A percentile compares a stretch with the other conserved stretches of the same genome.
Conservation (phyloP, 2,113 vertebrate species). For the Callipepla squamata region DNA sequence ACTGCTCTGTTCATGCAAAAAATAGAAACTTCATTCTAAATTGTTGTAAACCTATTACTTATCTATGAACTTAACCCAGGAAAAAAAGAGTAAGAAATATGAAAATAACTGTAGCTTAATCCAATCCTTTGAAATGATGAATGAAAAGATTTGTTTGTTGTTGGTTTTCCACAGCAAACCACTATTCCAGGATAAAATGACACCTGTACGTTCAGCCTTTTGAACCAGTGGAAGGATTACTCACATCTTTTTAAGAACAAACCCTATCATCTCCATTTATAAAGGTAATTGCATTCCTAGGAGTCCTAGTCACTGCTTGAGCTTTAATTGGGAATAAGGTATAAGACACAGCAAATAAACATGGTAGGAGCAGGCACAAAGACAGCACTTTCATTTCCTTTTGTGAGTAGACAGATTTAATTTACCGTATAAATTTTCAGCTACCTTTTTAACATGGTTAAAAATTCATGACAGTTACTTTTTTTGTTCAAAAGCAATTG, state of each 20-base stretch:
- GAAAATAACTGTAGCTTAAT: slow-evolving; percentile 47
- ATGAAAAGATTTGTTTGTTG: not conserved
- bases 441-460: not conserved
- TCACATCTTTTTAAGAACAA: slow-evolving; percentile 41
- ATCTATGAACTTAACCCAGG: slow-evolving; percentile 37
- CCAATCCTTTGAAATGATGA: slow-evolving; percentile 14
- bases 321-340: slow-evolving; percentile 27
- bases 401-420: slow-evolving; percentile 17
- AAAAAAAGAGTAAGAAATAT: slow-evolving; percentile 29
- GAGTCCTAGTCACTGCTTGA: not conserved
- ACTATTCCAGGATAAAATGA: slow-evolving; percentile 5
- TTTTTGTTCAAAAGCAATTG: not conserved
- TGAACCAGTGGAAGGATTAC: slow-evolving; percentile 36
- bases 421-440: slow-evolving; percentile 35
- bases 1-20: slow-evolving; percentile 42
- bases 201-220: slow-evolving; percentile 4
- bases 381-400: slow-evolving; percentile 30
- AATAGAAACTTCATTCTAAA: slow-evolving; percentile 53
- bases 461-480: not conserved
- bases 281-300: slow-evolving; percentile 33
- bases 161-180: not conserved
- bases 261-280: slow-evolving; percentile 25
- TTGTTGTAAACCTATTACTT: slow-evolving; percentile 47
- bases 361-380: not conserved
- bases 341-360: slow-evolving; percentile 36